Base-by-base conservation (phyloP, 2,888 invertebrate genomes). In the Nemapogon koenigi region DNA sequence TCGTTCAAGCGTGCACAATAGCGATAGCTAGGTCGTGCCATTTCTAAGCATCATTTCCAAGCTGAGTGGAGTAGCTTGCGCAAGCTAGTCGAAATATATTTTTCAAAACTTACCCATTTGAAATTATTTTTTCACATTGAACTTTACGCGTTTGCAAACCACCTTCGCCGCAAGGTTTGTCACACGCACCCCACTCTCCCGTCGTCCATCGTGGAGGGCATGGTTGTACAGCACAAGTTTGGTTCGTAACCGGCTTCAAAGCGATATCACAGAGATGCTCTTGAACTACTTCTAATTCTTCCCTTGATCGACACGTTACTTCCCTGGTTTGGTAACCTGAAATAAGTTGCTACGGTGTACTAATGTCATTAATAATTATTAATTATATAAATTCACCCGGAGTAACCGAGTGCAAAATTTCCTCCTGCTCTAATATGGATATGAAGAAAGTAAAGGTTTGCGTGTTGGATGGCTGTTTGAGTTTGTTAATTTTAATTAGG, bases 151-250 rank as follows among this genome's bases (percentile, higher is more conserved):
- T 84, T 53, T 87, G 86, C 22, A 81, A 72, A 16, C 91, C 91
- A 37, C 86, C 88, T 18, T 83, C 79, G 4, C 94, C 94, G 57
- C 96, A 97, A 2, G 86, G 84, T 45, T 86, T 86, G 28, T 89
- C 89, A 64, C 97, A 97, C 26, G 85, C 80, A 1, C 86, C 83
- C 96, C 97, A 97, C 1, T 81, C 76, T 2, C 87, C 85, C 33
- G 83, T 81, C 16, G 85, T 82, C 96, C 96, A 97, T 56, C 82
- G 82, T 1, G 94, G 85, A 3, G 88, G 84, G 62, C 97, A 95
- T 0, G 91, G 83, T 8, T 87, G 83, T 3, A 81, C 81, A 48
- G 86, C 89, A 59, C 96, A 97, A 3, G 81, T 72, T 55, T 89
- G 85, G 38, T 83, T 85, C 28, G 82, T 81, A 1, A 78, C 71